Evolutionary conservation across 1,140 invertebrate genomes (phyloP), one percentile per base, ranked within the genome.

Genomic region (Drosophila fuyamai): DNA sequence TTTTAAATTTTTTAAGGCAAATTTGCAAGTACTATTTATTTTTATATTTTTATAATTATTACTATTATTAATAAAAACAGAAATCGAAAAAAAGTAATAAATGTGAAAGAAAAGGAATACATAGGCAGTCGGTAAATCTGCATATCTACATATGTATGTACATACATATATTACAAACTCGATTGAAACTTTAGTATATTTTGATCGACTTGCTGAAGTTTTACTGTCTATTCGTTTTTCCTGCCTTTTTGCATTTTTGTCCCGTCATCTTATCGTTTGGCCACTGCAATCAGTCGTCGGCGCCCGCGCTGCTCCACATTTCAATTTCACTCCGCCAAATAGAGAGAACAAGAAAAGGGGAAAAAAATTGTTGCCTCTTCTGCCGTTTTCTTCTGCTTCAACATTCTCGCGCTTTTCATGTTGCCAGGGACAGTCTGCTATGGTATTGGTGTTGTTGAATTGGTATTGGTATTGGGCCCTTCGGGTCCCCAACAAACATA

Each of bases 261-360:
- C 10, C 58, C 63, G 83, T 83, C 82, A 86, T 86, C 83, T 88
- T 76, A 81, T 81, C 77, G 51, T 70, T 72, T 81, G 59, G 56
- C 40, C 71, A 72, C 75, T 86, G 76, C 82, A 88, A 86, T 79
- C 79, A 88, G 61, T 58, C 59, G 58, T 44, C 44, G 54, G 44
- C 44, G 65, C 63, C 46, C 46, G 44, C 59, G 47, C 48, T 76
- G 60, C 56, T 66, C 71, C 74, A 75, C 55, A 75, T 76, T 76
- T 66, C 48, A 51, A 75, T 74, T 65, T 76, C 36, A 53, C 48
- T 59, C 44, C 58, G 50, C 47, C 38, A 32, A 35, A 48, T 29
- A 32, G n/a, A 14, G 32, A 35, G 27, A 23, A 48, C 16, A 18
- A 35, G 12, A 18, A 32, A 35, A 16, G 16, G 3, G 60, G 43